Conservation (phyloP, 2,797 vertebrate genomes). For the Nannoperca australis region DNA sequence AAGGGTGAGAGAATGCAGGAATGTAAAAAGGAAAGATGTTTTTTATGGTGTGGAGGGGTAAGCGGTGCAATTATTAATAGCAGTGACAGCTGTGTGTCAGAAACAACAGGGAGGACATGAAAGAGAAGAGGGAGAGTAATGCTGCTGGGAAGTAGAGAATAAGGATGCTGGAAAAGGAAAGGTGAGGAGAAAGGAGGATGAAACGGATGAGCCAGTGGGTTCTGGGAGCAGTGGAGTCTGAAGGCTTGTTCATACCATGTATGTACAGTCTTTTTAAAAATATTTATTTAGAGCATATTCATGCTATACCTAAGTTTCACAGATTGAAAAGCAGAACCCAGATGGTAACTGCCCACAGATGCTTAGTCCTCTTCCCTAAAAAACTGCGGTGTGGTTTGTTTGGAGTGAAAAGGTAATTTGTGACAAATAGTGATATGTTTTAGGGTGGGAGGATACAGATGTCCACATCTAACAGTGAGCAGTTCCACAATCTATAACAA, state of each 20-base stretch:
- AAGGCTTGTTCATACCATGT: not conserved
- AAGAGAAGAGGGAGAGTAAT: too few relatives aligned
- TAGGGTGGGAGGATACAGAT: not conserved
- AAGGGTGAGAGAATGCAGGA: too few relatives aligned
- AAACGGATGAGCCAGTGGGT: not conserved
- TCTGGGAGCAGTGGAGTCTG: not conserved
- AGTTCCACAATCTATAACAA: not conserved
- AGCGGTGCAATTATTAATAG: too few relatives aligned
- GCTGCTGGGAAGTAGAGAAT: too few relatives aligned
- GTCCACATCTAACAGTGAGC: constrained; percentile 3
- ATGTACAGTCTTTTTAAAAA: not conserved
- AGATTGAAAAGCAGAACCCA: too few relatives aligned
- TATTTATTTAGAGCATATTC: not conserved
- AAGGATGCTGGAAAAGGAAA: constrained; percentile 13
- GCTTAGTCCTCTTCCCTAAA: not conserved
- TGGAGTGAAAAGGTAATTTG: not conserved
- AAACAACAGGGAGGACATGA: too few relatives aligned
- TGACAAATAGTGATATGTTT: not conserved
- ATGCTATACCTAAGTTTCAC: not conserved
- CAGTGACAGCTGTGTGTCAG: too few relatives aligned
- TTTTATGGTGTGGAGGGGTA: too few relatives aligned
- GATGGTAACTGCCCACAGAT: not conserved
- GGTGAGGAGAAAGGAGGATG: not conserved
- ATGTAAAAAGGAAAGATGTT: too few relatives aligned
- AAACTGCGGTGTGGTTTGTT: not conserved